A percentile compares a stretch with the other conserved stretches of the same genome.
Evolutionary conservation across 2,113 vertebrate species (phyloP).

Genomic region (Protobothrops flavoviridis): DNA sequence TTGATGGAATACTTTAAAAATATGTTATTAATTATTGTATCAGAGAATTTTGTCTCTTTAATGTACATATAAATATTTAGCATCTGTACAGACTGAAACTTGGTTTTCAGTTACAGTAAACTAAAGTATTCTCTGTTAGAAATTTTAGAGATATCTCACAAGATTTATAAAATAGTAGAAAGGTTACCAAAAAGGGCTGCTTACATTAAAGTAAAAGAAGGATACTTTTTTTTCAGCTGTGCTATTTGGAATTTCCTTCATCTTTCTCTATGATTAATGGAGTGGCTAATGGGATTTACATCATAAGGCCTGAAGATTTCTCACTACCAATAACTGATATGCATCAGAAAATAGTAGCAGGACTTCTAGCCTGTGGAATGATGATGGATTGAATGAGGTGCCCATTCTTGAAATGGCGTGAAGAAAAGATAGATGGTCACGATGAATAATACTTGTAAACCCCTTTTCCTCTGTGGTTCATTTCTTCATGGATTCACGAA

Average conservation of each 20-base stretch:
- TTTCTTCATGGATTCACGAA: neutral
- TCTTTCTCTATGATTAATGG: neutral
- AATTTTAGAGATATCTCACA: neutral
- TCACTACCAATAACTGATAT: no score
- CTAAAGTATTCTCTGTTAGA: slow-evolving; percentile 11
- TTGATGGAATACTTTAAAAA: slow-evolving; percentile 47
- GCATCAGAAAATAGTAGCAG: neutral
- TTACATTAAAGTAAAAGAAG: neutral
- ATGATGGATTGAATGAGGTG: neutral
- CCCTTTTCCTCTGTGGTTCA: neutral
- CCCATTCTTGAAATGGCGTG: neutral
- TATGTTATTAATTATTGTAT: slow-evolving; percentile 52
- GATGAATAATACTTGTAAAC: neutral
- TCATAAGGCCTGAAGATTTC: neutral
- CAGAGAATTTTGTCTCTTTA: slow-evolving; percentile 53
- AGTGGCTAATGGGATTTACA: neutral
- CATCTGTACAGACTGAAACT: slow-evolving; percentile 9
- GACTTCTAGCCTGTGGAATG: neutral
- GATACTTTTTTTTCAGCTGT: neutral
- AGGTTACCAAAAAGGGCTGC: neutral
- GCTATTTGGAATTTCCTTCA: no score
- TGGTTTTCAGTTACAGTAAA: slow-evolving; percentile 35
- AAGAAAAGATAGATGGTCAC: neutral
- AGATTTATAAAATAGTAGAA: neutral
- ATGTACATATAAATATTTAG: slow-evolving; percentile 44